These are phyloP conservation scores for Chromoteleia sp. DNA, from an alignment of 2,888 invertebrate species.

Conservation along the genomic window DNA sequence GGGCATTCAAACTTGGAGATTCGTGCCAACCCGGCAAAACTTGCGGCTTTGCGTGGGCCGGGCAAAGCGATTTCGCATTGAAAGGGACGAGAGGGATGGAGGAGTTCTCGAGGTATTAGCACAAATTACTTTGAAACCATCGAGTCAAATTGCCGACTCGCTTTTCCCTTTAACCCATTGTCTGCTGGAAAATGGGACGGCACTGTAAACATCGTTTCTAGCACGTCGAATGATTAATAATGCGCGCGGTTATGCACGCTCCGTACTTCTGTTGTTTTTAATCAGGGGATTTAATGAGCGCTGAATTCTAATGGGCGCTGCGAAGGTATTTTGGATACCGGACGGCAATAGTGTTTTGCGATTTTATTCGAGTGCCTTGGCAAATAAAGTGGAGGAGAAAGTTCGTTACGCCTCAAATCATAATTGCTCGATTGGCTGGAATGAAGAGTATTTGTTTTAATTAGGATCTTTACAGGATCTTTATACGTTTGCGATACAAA, in stretches of 20 bases:
- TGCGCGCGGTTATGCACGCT: slow-evolving; percentile 59
- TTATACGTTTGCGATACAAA: too few relatives aligned
- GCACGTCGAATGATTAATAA: slow-evolving; percentile 67
- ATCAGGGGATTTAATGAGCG: slow-evolving; percentile 60
- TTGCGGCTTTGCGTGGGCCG: slow-evolving; percentile 71
- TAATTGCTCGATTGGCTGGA: not conserved
- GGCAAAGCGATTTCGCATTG: slow-evolving; percentile 52
- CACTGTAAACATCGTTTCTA: slow-evolving; percentile 68
- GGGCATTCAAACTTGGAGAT: slow-evolving; percentile 76
- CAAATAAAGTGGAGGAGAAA: not conserved
- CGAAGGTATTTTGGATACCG: slow-evolving; percentile 27
- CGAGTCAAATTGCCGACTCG: slow-evolving; percentile 69
- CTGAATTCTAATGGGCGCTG: slow-evolving; percentile 41
- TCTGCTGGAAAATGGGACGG: slow-evolving; percentile 53
- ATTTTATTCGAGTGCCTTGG: slow-evolving; percentile 7
- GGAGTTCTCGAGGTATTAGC: slow-evolving; percentile 61
- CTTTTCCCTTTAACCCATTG: slow-evolving; percentile 66
- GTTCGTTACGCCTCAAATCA: not conserved
- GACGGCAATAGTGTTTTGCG: slow-evolving; percentile 12
- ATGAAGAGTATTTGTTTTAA: too few relatives aligned
- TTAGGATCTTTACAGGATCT: too few relatives aligned
- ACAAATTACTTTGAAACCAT: slow-evolving; percentile 69
- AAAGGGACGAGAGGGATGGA: slow-evolving; percentile 31
- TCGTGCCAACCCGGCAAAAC: slow-evolving; percentile 77
- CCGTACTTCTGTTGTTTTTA: slow-evolving; percentile 64